phyloP scores from a whole-genome alignment of 2,888 invertebrate genomes.

The Antheraea assamensis region DNA sequence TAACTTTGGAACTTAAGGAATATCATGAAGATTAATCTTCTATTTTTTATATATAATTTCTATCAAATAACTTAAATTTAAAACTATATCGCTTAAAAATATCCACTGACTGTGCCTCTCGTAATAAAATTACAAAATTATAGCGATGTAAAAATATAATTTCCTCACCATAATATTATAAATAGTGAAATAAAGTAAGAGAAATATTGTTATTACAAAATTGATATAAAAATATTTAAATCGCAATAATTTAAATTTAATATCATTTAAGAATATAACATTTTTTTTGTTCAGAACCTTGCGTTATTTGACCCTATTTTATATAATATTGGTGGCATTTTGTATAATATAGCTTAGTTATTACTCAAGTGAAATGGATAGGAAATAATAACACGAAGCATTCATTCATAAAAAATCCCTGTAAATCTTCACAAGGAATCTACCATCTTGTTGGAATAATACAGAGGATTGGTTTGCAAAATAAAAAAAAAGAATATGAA shows the following conservation, averaged over 20 bases:
- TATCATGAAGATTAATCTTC: constrained; percentile 25
- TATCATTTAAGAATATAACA: background rate
- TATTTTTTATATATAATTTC: background rate
- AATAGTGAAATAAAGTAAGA: background rate
- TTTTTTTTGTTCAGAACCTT: background rate
- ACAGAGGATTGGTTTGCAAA: no score
- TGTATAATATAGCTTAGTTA: no score
- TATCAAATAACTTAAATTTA: background rate
- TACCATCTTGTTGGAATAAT: no score
- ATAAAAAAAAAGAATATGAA: no score
- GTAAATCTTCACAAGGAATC: no score
- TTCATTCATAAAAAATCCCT: no score
- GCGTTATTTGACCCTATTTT: no score
- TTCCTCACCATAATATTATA: background rate
- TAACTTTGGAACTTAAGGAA: constrained; percentile 66
- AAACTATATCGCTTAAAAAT: background rate
- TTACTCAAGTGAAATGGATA: no score
- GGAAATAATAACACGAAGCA: no score
- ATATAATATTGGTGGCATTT: no score
- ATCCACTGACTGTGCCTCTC: background rate
- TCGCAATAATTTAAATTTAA: background rate
- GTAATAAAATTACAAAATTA: background rate
- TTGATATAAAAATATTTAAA: background rate
- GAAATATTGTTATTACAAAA: background rate
- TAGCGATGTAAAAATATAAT: background rate